Evolutionary conservation across 2,113 vertebrate species (phyloP), one percentile per base, ranked within the genome.

Genomic region (Tupaia chinensis): DNA sequence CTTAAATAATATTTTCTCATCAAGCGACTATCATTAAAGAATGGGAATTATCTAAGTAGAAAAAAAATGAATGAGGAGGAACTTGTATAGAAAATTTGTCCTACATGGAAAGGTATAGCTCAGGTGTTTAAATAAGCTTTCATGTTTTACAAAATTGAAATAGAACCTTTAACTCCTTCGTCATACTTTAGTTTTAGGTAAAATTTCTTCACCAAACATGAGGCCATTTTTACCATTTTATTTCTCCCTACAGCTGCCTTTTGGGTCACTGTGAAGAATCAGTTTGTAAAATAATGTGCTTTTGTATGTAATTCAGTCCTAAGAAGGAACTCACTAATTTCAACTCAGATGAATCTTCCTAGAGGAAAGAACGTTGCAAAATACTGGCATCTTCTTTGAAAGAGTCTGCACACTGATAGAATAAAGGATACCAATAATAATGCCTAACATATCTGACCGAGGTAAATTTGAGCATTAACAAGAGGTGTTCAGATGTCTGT

Each of bases 401-500:
- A 89, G 29, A 9, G 20, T 70, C 69, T 32, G 56, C 78, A 19
- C n/a, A 15, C 29, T 79, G 79, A 89, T 44, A n/a, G 60, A 22
- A 68, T 15, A 73, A 86, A 94, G 44, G 44, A n/a, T 53, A 58
- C 34, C 54, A 12, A 12, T 53, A 54, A 53, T 23, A 76, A 25
- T 68, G 44, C 56, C 27, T 83, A n/a, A 34, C 8, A 0, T 20
- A 44, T 81, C 29, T 56, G 69, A 66, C 0, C 76, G 29, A 69
- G 70, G 87, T 89, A 44, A 56, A 89, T 80, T 0, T 65, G 79
- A 96, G 89, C 69, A 58, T 76, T 88, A 76, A 19, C 32, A 68
- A 84, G 68, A 92, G 73, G 81, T 69, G 29, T 90, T 79, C 73
- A 60, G 63, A 81, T 74, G 78, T 95, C 97, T 97, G 96, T 93